Evolutionary conservation across 2,797 vertebrate species (phyloP), one percentile per base, ranked within the genome.

Genomic region (Eremophila alpestris): DNA sequence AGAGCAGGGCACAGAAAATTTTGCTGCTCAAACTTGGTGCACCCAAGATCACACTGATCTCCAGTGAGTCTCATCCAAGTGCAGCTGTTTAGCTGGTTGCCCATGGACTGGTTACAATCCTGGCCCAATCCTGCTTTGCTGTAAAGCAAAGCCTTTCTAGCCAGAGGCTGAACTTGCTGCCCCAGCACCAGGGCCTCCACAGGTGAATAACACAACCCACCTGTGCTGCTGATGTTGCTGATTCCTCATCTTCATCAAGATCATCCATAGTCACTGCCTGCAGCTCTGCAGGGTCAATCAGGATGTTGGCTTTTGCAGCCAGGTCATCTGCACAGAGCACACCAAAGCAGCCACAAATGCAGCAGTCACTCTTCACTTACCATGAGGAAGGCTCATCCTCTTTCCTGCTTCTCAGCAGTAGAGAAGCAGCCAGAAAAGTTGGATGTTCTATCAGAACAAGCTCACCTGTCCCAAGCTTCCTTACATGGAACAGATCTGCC

Each of bases 211-310:
- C 26, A 52, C 2, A 11, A 54, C 83, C 95, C 86, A 99, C 99
- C 98, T 99, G 99, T 22, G 98, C 98, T 3, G 98, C 98, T 26
- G 97, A 90, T 2, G 97, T 96, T 60, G 98, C 98, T 0, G 98
- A 99, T 94, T 99, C 99, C 83, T 99, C 99, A 49, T 99, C 99
- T 95, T 99, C 99, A 15, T 99, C 99, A 8, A 99, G 98, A 95
- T 99, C 99, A 3, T 99, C 99, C 99, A 99, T 99, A 16, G 99
- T 99, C 29, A 98, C 93, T 5, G 98, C 97, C 97, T 99, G 99
- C 85, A 99, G 98, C 97, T 99, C 99, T 0, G 99, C 97, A 3
- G 99, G 99, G 94, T 99, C 99, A 0, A 99, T 99, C 88, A 99
- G 96, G 76, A 99, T 98, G 91, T 99, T 99, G 90, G 99, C 99